Conservation (phyloP, 2,888 invertebrate genomes). For the Barypeithes pellucidus region DNA sequence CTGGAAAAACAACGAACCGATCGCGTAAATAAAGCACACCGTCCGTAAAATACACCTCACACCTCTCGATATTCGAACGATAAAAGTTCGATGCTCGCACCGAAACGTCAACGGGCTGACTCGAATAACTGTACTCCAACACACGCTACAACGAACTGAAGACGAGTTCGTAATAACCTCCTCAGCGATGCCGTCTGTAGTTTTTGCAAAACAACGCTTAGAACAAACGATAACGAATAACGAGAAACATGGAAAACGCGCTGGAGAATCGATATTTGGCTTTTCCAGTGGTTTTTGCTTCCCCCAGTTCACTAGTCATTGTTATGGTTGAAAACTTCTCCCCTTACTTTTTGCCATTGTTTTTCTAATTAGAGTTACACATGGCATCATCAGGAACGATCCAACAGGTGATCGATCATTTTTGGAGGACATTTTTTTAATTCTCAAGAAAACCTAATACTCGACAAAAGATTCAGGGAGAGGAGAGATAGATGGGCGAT, state of each 20-base stretch:
- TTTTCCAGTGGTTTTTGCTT: conserved; percentile 7
- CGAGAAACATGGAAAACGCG: conserved; percentile 7
- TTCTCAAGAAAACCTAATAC: no score
- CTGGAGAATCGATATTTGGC: conserved; percentile 18
- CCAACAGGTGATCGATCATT: not conserved
- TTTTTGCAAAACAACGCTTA: conserved; percentile 32
- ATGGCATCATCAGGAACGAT: not conserved
- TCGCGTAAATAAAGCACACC: not conserved
- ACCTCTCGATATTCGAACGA: conserved; percentile 34
- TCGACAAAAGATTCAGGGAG: no score
- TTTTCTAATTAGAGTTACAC: not conserved
- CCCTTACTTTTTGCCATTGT: conserved; percentile 3
- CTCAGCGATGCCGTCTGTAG: conserved; percentile 36
- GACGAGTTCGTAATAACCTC: conserved; percentile 50
- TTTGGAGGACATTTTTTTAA: no score
- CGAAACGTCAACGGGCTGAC: conserved; percentile 33
- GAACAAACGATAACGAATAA: conserved; percentile 22
- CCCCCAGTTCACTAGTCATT: not conserved
- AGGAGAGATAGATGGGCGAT: no score
- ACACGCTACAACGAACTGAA: conserved; percentile 50
- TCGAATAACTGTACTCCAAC: conserved; percentile 51
- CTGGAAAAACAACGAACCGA: conserved; percentile 12
- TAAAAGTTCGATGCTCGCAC: conserved; percentile 47
- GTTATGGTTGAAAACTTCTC: not conserved
- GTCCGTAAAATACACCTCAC: conserved; percentile 18